phyloP scores from a whole-genome alignment of 1,140 invertebrate species.

The Campoletis sonorensis region DNA sequence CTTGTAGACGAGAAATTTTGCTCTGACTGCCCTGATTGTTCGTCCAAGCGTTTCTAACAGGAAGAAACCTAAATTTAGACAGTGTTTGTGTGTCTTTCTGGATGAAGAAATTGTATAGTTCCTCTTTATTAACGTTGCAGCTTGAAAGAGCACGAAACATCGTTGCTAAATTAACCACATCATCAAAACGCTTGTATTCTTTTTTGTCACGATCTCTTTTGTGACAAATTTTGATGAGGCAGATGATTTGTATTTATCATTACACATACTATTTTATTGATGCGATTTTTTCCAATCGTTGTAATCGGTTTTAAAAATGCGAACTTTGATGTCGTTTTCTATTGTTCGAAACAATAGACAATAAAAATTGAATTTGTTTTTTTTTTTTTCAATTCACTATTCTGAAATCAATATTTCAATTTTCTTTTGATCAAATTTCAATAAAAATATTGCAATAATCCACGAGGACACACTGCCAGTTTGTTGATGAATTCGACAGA shows the following conservation, averaged over 20 bases:
- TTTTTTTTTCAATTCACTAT: too few species aligned
- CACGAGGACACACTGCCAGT: too few species aligned
- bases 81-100: neutral
- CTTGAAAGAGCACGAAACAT: neutral
- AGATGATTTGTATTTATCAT: neutral
- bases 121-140: neutral
- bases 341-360: too few species aligned
- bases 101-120: neutral
- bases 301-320: too few species aligned
- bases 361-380: too few species aligned
- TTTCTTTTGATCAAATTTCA: too few species aligned
- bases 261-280: neutral
- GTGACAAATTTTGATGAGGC: neutral
- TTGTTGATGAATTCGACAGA: too few species aligned
- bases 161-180: neutral
- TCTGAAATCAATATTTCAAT: too few species aligned
- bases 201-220: neutral
- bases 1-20: conserved; percentile 8
- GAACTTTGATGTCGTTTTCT: neutral
- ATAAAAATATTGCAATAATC: too few species aligned
- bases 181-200: neutral
- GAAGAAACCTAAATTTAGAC: conserved; percentile 2
- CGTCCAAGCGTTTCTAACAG: conserved; percentile 5
- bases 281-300: neutral
- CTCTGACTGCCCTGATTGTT: conserved; percentile 22